Evolutionary conservation across 2,113 vertebrate genomes (phyloP), one percentile per base, ranked within the genome.

Genomic region (Amphiprion percula): DNA sequence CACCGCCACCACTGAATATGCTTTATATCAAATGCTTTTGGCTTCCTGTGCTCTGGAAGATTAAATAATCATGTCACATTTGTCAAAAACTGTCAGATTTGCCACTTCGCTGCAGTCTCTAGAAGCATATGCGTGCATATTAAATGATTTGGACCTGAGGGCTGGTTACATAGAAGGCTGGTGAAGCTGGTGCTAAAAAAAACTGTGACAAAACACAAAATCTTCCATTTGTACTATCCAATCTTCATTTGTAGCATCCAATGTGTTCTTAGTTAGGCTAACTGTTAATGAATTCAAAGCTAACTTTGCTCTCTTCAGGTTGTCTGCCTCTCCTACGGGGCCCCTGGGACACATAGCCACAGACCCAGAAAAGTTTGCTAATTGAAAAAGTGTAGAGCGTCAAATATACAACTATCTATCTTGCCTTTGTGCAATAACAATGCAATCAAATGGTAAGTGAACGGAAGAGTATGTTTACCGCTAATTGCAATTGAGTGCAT

Each of bases 401-500:
- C 87, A 90, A 77, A 94, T 73, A 76, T 71, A 78, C 54, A 68
- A 24, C 82, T 71, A 90, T 93, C 87, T 68, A 86, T 92, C 82
- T 90, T 84, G 75, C 44, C 82, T 88, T 85, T 85, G 77, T 89
- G 89, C 80, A 92, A 93, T 85, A 91, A 90, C 80, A 90, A 89
- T 87, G 80, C 87, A 94, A 94, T 94, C 92, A 93, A 85, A 87
- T 78, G 84, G 82, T 80, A 88, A 91, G 81, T 87, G 64, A 86
- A 89, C 21, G 71, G 79, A 85, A 87, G 86, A 92, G 87, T 86
- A 88, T 86, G 79, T 87, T 91, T 89, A 92, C 82, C 79, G 26
- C 92, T 90, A 94, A 94, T 93, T 94, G 91, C 86, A 88, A 91
- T 24, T 86, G 92, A 93, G 86, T 87, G 83, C 80, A 79, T 91